Base-by-base conservation (phyloP, 2,113 vertebrate genomes). In the Hirundichthys speculiger region DNA sequence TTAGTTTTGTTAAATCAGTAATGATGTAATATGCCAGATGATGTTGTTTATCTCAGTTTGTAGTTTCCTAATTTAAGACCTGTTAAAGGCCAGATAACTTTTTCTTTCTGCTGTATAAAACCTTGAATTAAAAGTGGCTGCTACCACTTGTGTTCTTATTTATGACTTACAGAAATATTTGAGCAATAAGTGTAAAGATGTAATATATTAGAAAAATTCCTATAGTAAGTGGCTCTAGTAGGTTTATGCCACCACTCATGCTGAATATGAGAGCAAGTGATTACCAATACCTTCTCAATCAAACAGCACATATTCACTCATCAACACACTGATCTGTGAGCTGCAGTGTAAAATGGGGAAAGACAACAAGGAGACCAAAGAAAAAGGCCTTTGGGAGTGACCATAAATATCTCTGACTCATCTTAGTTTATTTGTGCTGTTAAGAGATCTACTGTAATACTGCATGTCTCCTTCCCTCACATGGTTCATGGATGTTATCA, bases 361-460 rank as follows among this genome's bases (percentile, higher is more conserved):
- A 64, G 56, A 69, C 55, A 69, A 61, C 42, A 52, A 70, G 53
- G 42, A 82, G 60, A 83, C 62, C 3, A 53, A 57, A 67, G 60
- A 77, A 43, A 47, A 59, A 78, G 71, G 67, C 80, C 84, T 83
- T 79, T 90, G 73, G 80, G 83, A 75, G 81, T 69, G 56, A 77
- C 79, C 80, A 88, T 83, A 90, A 88, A 90, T 90, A 90, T 90
- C 84, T 90, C 76, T 89, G 87, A 91, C 77, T 92, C 88, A 90
- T 90, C 75, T 63, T 61, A 67, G 74, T 69, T 88, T 84, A 83
- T 84, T 86, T 86, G 78, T 84, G 74, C 73, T 84, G 62, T 72
- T 75, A 78, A 79, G 69, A 83, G 57, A 83, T 53, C 73, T 65
- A 88, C 76, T 77, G 72, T 80, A 83, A 47, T 20, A 47, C 27